Conservation (phyloP, 2,113 vertebrate species). For the Pogona vitticeps region DNA sequence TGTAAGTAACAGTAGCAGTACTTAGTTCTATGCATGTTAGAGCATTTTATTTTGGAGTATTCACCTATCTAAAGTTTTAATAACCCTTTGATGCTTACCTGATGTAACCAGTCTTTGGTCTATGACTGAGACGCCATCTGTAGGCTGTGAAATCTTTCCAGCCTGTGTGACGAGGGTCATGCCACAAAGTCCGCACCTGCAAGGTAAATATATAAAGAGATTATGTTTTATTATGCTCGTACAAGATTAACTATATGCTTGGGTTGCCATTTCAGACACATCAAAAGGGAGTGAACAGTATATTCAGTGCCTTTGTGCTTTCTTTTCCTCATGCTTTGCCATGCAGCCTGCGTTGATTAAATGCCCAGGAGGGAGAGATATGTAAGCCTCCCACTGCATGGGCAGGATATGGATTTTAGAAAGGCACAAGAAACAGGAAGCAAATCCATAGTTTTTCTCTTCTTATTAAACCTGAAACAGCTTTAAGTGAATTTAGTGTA, state of each 20-base stretch:
- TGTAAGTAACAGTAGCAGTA: conserved; percentile 59
- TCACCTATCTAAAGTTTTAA: not conserved
- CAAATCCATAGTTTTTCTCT: not conserved
- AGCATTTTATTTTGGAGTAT: not conserved
- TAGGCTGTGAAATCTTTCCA: conserved; percentile 99
- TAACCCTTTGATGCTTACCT: conserved; percentile 76
- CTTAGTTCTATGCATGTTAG: not conserved
- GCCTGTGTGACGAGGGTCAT: conserved; percentile 95
- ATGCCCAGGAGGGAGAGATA: not conserved
- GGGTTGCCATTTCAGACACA: not conserved
- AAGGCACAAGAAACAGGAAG: not conserved
- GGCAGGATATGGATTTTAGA: not conserved
- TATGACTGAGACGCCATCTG: conserved; percentile 96
- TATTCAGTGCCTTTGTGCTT: not conserved
- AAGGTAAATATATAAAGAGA: not conserved
- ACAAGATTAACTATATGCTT: not conserved
- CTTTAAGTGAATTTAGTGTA: not conserved
- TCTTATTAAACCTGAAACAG: not conserved
- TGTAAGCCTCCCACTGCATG: not conserved
- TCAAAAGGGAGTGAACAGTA: not conserved
- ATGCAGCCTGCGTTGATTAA: not conserved
- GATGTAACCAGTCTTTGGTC: conserved; percentile 96
- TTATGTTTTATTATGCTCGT: conserved; percentile 9
- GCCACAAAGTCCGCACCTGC: conserved; percentile 97
- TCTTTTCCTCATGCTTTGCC: not conserved